Evolutionary conservation across 2,797 vertebrate species (phyloP), one percentile per base, ranked within the genome.

Genomic region (Alcedo atthis): DNA sequence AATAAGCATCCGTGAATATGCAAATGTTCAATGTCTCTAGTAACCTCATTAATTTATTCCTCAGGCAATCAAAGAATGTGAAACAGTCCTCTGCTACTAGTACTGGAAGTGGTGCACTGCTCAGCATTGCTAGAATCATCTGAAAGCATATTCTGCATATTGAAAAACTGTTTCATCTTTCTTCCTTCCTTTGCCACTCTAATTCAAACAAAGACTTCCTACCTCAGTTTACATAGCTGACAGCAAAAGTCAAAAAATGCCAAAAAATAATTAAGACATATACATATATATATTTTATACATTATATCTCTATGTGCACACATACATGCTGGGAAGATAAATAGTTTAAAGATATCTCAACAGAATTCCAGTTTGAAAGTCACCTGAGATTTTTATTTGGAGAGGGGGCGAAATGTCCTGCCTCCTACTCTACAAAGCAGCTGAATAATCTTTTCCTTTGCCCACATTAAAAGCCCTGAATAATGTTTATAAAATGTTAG

Each of bases 401-500:
- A 67, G 43, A 58, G 49, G 57, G 59, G 68, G 10, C 87, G 81
- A 86, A 88, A 81, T 55, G 64, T 95, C 96, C 96, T 95, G 92
- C 83, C 94, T 97, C 95, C 94, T 85, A 75, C 82, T 95, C 95
- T 90, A 91, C 92, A 94, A 83, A 94, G 95, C 97, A 96, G 96
- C 94, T 91, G 96, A 97, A 97, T 97, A 96, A 97, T 98, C 96
- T 97, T 97, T 96, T 93, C 90, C 96, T 97, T 96, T 97, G 97
- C 96, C 97, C 97, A 98, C 97, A 97, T 97, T 97, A 97, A 97
- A 98, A 98, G 96, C 97, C 96, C 97, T 97, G 97, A 97, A 97
- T 98, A 97, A 97, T 97, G 97, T 98, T 98, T 98, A 97, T 97
- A 97, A 98, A 98, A 98, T 98, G 97, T 98, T 98, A 97, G 97